Evolutionary conservation across 2,888 invertebrate species (phyloP).

Genomic region (Parnassius mnemosyne): DNA sequence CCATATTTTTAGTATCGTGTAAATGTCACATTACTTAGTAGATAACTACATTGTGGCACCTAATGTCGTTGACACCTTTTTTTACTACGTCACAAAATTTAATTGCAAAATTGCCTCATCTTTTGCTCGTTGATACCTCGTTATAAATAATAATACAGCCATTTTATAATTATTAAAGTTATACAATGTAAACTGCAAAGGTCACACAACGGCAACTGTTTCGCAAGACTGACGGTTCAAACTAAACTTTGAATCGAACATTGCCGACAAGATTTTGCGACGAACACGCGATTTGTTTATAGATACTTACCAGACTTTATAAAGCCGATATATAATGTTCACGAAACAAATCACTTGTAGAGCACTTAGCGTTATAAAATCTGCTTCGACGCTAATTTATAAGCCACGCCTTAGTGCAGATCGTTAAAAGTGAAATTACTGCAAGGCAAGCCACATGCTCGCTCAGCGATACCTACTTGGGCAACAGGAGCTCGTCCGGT

Average conservation of each 20-base stretch:
- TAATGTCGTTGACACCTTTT: not conserved
- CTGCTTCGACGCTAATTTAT: constrained; percentile 11
- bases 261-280: constrained; percentile 64
- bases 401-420: constrained; percentile 14
- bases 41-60: constrained; percentile 12
- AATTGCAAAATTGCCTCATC: not conserved
- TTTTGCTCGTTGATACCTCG: not conserved
- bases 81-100: constrained; percentile 21
- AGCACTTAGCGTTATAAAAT: constrained; percentile 7
- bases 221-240: constrained; percentile 66
- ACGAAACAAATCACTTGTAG: constrained; percentile 34
- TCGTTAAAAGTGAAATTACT: constrained; percentile 22
- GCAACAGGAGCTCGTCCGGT: constrained; percentile 11
- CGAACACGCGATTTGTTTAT: constrained; percentile 63
- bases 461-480: constrained; percentile 13
- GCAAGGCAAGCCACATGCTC: constrained; percentile 22
- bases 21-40: constrained; percentile 8
- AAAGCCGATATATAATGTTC: constrained; percentile 43
- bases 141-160: not conserved
- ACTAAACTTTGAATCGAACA: constrained; percentile 57
- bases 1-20: constrained; percentile 13
- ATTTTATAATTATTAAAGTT: constrained; percentile 9
- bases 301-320: not conserved
- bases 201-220: constrained; percentile 55
- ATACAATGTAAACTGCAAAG: constrained; percentile 27